A percentile compares a stretch with the other conserved stretches of the same genome.
Conservation (phyloP, 2,888 invertebrate genomes). For the Dryobota labecula region DNA sequence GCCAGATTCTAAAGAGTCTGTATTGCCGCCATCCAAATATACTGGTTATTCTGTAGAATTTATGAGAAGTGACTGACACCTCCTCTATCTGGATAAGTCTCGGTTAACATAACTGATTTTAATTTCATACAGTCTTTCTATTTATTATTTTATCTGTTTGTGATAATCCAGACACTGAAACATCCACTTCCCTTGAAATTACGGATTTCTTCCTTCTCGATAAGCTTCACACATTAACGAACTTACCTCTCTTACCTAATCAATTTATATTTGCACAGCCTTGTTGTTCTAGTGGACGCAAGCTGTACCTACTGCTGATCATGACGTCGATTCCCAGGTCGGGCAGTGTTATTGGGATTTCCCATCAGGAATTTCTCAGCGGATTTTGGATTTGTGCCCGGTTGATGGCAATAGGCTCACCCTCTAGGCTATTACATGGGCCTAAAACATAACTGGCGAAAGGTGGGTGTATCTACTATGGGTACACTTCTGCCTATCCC, state of each 20-base stretch:
- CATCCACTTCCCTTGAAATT: neutral
- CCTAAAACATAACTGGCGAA: neutral
- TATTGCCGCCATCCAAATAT: neutral
- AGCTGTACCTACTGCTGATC: neutral
- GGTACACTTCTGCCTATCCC: neutral
- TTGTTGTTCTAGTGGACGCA: neutral
- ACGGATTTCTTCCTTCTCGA: too few relatives aligned
- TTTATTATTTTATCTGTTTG: neutral
- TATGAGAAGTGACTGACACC: neutral
- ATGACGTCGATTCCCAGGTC: neutral
- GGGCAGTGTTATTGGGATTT: neutral
- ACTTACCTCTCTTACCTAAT: too few relatives aligned
- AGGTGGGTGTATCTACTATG: neutral
- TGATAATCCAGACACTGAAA: neutral
- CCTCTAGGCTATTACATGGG: neutral
- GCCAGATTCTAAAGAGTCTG: neutral
- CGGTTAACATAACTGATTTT: neutral
- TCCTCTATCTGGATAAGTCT: neutral
- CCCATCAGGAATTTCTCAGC: neutral
- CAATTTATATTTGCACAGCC: neutral
- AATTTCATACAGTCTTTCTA: neutral
- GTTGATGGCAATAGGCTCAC: neutral
- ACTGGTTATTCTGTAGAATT: neutral
- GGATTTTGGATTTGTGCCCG: neutral
- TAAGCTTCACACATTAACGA: neutral